These are phyloP conservation scores for Aphidius ervi DNA, from an alignment of 1,140 invertebrate genomes.

Conservation along the genomic window DNA sequence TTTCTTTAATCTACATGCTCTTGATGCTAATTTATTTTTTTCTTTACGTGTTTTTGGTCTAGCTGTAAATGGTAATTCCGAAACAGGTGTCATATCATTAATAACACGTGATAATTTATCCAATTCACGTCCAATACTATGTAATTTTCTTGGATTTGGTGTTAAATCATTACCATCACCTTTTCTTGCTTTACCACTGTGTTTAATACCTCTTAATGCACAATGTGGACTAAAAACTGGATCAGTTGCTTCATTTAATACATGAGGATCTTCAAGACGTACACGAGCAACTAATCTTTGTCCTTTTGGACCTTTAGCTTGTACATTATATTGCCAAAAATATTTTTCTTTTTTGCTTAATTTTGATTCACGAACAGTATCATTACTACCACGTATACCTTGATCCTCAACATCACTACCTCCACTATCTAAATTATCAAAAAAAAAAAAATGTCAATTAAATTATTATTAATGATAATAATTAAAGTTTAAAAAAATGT, in stretches of 20 bases:
- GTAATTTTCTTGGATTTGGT: constrained; percentile 88
- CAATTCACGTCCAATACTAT: constrained; percentile 86
- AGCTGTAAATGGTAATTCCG: constrained; percentile 84
- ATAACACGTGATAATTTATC: constrained; percentile 87
- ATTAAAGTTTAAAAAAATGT: constrained; percentile 5
- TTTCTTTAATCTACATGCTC: constrained; percentile 91
- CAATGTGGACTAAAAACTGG: constrained; percentile 90
- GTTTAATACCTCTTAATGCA: constrained; percentile 84
- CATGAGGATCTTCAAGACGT: constrained; percentile 87
- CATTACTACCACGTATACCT: constrained; percentile 47
- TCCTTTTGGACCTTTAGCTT: constrained; percentile 96
- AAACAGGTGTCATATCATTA: constrained; percentile 92
- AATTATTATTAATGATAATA: no score
- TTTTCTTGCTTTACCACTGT: constrained; percentile 91
- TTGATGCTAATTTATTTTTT: constrained; percentile 95
- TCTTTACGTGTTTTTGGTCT: constrained; percentile 91
- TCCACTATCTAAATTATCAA: constrained; percentile 59
- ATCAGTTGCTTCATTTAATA: constrained; percentile 83
- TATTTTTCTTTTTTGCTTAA: constrained; percentile 75
- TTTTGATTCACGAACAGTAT: constrained; percentile 41
- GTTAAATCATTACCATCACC: constrained; percentile 97
- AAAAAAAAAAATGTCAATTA: no score
- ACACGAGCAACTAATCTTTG: constrained; percentile 77
- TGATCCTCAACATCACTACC: constrained; percentile 62
- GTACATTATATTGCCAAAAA: constrained; percentile 99